A percentile compares a stretch with the other conserved stretches of the same genome.
Evolutionary conservation across 2,888 invertebrate species (phyloP).

Genomic region (Diabrotica balteata): DNA sequence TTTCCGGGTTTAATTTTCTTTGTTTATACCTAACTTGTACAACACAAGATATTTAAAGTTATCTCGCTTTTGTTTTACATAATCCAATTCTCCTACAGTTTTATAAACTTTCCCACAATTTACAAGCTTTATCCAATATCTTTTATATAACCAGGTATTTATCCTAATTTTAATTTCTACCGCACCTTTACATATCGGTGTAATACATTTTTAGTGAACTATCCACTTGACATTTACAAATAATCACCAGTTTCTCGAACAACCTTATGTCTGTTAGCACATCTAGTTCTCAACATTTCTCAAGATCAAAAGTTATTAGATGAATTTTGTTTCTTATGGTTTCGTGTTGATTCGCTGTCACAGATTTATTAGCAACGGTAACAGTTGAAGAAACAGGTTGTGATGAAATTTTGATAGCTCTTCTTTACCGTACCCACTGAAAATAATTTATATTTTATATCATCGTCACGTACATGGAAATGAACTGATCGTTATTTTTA

Average conservation of each 20-base stretch:
- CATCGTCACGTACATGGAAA: too few relatives aligned
- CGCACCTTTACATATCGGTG: background rate
- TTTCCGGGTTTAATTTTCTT: too few relatives aligned
- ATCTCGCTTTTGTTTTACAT: too few relatives aligned
- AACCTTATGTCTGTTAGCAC: background rate
- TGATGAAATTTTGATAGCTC: background rate
- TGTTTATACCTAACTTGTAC: too few relatives aligned
- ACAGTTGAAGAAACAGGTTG: background rate
- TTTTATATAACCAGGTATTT: background rate
- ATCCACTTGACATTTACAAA: slow-evolving; percentile 7
- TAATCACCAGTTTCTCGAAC: background rate
- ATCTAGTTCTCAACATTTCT: background rate
- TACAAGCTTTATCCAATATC: background rate
- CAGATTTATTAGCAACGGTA: slow-evolving; percentile 1
- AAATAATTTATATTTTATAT: too few relatives aligned
- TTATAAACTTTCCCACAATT: background rate
- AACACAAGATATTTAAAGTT: too few relatives aligned
- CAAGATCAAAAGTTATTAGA: slow-evolving; percentile 1
- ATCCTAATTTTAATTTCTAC: background rate
- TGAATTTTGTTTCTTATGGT: slow-evolving; percentile 1
- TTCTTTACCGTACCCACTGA: background rate
- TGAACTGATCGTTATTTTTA: too few relatives aligned
- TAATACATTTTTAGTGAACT: background rate
- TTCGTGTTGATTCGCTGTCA: slow-evolving; percentile 6
- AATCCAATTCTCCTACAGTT: too few relatives aligned